Evolutionary conservation across 2,797 vertebrate species (phyloP).

Genomic region (Argentina silus): DNA sequence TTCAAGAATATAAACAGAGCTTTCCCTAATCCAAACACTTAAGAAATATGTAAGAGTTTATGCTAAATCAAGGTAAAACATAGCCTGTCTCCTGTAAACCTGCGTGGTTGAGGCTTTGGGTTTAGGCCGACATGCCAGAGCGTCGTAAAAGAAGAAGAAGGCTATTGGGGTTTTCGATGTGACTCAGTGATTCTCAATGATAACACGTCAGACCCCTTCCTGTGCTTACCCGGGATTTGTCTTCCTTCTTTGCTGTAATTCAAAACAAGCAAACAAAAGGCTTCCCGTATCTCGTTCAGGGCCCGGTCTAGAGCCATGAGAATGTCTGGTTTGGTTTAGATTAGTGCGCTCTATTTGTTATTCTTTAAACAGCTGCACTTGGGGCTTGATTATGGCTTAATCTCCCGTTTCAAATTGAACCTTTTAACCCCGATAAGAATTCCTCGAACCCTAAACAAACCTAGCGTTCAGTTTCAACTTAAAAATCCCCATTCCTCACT

Average conservation of each 20-base stretch:
- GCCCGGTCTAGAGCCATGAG: neutral
- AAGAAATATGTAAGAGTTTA: neutral
- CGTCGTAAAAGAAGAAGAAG: neutral
- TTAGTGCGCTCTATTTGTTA: slow-evolving; percentile 31
- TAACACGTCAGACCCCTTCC: neutral
- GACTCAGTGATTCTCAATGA: neutral
- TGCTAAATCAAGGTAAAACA: neutral
- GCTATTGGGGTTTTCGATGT: neutral
- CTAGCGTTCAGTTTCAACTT: slow-evolving; percentile 6
- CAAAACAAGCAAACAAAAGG: slow-evolving; percentile 6
- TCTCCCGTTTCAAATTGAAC: slow-evolving; percentile 10
- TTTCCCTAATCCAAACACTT: neutral
- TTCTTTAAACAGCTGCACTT: slow-evolving; percentile 28
- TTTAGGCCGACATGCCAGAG: too few relatives aligned
- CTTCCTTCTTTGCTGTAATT: neutral
- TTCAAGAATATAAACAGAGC: neutral
- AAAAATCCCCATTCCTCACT: neutral
- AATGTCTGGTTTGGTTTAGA: slow-evolving; percentile 31
- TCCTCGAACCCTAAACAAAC: slow-evolving; percentile 17
- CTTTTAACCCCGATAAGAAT: slow-evolving; percentile 8
- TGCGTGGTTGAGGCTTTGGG: neutral
- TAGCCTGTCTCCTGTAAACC: neutral
- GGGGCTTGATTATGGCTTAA: slow-evolving; percentile 4
- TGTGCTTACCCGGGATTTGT: neutral
- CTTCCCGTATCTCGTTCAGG: neutral